phyloP scores from a whole-genome alignment of 2,113 vertebrate genomes.

The Grallaria varia region DNA sequence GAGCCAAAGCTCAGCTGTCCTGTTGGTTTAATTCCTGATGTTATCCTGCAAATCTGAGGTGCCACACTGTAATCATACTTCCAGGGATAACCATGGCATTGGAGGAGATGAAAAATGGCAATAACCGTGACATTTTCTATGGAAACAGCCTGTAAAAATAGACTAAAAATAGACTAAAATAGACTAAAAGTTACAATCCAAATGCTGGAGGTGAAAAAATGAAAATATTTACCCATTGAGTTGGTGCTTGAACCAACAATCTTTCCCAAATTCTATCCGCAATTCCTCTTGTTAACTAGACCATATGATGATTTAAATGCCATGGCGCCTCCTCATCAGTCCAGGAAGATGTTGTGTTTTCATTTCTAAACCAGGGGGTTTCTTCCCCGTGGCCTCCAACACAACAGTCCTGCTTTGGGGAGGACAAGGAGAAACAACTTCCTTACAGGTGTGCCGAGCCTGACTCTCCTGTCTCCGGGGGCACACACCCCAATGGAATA shows the following conservation, averaged over 20 bases:
- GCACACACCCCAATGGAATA: no score
- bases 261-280: background rate
- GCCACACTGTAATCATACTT: background rate
- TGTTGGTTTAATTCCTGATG: background rate
- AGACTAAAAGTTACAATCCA: background rate
- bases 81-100: background rate
- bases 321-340: background rate
- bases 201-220: background rate
- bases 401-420: background rate
- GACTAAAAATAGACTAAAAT: background rate
- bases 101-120: background rate
- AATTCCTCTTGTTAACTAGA: background rate
- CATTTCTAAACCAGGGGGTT: background rate
- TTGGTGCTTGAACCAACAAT: background rate
- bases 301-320: background rate
- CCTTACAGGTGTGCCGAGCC: background rate
- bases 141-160: background rate
- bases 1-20: background rate
- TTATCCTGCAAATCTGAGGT: background rate
- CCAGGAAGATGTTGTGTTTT: background rate
- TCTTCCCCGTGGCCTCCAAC: background rate
- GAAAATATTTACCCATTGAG: background rate
- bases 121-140: background rate
- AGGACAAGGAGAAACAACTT: background rate
- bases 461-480: background rate